phyloP scores from a whole-genome alignment of 2,888 invertebrate genomes.

The Luperina testacea region DNA sequence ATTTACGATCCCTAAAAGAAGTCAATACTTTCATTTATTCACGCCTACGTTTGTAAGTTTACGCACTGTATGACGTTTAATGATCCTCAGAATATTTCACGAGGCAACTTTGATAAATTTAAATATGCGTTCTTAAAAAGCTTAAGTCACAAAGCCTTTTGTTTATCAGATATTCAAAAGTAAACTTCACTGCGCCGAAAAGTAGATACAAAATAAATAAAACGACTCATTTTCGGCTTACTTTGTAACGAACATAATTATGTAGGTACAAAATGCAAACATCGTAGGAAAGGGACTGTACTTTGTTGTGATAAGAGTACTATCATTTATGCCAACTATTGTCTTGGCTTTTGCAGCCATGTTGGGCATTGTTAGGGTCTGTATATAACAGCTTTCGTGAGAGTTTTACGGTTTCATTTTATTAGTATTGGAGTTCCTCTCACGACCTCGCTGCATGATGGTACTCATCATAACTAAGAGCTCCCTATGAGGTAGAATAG shows the following conservation, averaged over 20 bases:
- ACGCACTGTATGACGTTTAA: conserved; percentile 1
- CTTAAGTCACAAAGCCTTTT: conserved; percentile 23
- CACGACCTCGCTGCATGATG: not conserved
- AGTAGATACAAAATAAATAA: conserved; percentile 14
- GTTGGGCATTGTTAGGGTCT: not conserved
- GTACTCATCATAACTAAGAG: not conserved
- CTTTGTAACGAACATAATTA: conserved; percentile 19
- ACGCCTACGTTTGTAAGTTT: not conserved
- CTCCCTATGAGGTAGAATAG: not conserved
- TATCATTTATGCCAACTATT: not conserved
- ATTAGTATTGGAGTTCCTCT: not conserved
- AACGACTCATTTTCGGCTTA: conserved; percentile 17
- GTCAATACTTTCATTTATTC: not conserved
- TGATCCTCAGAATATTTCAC: not conserved
- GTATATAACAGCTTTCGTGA: not conserved
- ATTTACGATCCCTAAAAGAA: not conserved
- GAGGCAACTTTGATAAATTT: conserved; percentile 15
- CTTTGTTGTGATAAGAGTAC: not conserved
- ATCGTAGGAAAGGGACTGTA: not conserved
- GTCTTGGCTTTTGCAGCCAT: not conserved
- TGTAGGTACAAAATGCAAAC: conserved; percentile 5
- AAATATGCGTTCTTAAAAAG: conserved; percentile 21
- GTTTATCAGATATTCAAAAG: conserved; percentile 41
- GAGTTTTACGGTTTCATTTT: not conserved
- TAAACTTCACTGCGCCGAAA: conserved; percentile 23